phyloP scores from a whole-genome alignment of 2,888 invertebrate species.

The Leptothorax acervorum region DNA sequence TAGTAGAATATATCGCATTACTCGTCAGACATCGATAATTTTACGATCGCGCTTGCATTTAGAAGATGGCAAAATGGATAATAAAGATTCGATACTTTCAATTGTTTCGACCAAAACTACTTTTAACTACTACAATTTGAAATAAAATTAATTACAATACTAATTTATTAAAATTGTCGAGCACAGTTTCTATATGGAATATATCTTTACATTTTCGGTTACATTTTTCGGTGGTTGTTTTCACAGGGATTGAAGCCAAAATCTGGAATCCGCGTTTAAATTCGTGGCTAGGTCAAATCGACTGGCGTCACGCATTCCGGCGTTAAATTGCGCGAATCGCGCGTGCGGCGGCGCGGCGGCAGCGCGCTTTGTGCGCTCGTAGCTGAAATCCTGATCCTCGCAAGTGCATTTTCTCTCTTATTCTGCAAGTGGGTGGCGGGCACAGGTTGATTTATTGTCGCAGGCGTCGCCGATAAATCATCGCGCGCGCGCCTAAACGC shows the following conservation, averaged over 20 bases:
- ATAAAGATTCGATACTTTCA: neutral
- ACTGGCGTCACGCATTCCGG: conserved; percentile 26
- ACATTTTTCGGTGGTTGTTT: neutral
- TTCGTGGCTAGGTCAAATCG: conserved; percentile 16
- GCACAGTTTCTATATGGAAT: neutral
- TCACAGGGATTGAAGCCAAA: neutral
- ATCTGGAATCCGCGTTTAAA: conserved; percentile 26
- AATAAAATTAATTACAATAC: neutral
- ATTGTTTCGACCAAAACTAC: neutral
- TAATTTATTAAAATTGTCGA: neutral
- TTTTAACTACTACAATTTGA: neutral
- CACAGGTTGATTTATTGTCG: conserved; percentile 41
- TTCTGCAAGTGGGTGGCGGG: neutral
- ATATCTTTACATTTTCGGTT: neutral
- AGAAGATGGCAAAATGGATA: neutral
- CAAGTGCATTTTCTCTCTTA: conserved; percentile 26
- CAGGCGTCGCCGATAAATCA: conserved; percentile 47
- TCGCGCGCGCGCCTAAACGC: conserved; percentile 19
- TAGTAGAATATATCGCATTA: neutral
- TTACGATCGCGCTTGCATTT: neutral
- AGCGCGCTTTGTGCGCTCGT: conserved; percentile 13
- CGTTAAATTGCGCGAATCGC: conserved; percentile 38
- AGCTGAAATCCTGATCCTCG: conserved; percentile 43
- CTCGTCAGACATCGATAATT: neutral
- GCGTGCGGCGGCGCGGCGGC: neutral